These are phyloP conservation scores for Gavia stellata DNA, from an alignment of 2,113 vertebrate genomes.

Conservation along the genomic window DNA sequence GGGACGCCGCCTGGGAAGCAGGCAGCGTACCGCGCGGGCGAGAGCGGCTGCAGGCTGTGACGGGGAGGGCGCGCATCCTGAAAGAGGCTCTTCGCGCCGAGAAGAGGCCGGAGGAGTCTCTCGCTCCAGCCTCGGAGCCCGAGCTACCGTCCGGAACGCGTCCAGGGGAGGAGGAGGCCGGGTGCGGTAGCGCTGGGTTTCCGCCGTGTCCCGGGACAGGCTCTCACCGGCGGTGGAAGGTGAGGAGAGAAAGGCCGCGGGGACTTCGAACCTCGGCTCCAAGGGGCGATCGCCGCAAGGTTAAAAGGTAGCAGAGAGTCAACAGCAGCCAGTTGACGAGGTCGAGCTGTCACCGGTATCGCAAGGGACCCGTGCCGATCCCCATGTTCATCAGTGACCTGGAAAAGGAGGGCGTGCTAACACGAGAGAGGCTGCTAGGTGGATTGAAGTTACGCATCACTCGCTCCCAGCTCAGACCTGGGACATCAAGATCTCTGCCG, in stretches of 20 bases:
- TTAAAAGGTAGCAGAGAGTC: background rate
- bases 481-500: accelerated
- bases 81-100: accelerated
- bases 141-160: background rate
- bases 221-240: background rate
- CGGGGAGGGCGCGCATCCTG: background rate
- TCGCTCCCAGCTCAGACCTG: background rate
- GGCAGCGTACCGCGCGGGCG: background rate
- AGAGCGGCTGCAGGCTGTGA: background rate
- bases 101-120: accelerated
- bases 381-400: background rate
- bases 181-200: background rate
- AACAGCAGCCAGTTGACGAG: background rate
- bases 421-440: background rate
- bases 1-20: background rate
- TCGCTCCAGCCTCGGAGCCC: background rate
- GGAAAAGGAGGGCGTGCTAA: background rate
- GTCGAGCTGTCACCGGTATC: background rate
- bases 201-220: background rate
- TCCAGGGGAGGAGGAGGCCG: background rate
- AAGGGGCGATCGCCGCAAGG: background rate
- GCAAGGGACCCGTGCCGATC: background rate
- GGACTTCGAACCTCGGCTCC: background rate
- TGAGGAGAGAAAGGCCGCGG: background rate
- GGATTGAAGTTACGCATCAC: background rate